These are phyloP conservation scores for Grapholita molesta DNA, from an alignment of 1,140 invertebrate genomes.

Conservation along the genomic window DNA sequence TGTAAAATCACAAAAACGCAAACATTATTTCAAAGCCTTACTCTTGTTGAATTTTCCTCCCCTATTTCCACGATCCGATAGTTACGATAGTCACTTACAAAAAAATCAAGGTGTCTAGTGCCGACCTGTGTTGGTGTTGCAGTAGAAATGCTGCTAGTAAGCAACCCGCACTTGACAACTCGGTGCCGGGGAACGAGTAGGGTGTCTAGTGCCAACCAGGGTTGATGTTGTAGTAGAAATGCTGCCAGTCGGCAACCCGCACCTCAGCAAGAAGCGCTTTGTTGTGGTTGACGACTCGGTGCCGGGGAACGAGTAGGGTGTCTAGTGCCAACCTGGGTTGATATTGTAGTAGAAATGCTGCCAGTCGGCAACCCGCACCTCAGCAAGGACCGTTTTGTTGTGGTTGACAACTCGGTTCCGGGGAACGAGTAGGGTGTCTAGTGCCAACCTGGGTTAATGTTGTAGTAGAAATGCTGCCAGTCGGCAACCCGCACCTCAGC, in stretches of 20 bases:
- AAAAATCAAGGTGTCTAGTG: neutral
- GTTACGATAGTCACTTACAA: too few relatives aligned
- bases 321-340: neutral
- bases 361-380: neutral
- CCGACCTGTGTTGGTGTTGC: neutral
- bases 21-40: too few relatives aligned
- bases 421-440: neutral
- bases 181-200: neutral
- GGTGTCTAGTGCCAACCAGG: neutral
- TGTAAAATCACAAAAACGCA: too few relatives aligned
- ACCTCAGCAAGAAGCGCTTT: neutral
- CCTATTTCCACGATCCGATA: too few relatives aligned
- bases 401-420: neutral
- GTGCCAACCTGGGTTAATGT: constrained; percentile 93
- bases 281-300: constrained; percentile 75
- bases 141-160: neutral
- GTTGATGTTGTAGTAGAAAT: constrained; percentile 2
- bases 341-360: neutral
- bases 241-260: neutral
- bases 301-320: neutral
- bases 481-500: constrained; percentile 99
- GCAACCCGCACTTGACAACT: constrained; percentile 52
- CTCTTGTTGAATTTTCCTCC: too few relatives aligned
- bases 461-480: constrained; percentile 99
- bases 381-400: neutral